Evolutionary conservation across 2,797 vertebrate genomes (phyloP).

Genomic region (Aeoliscus strigatus): DNA sequence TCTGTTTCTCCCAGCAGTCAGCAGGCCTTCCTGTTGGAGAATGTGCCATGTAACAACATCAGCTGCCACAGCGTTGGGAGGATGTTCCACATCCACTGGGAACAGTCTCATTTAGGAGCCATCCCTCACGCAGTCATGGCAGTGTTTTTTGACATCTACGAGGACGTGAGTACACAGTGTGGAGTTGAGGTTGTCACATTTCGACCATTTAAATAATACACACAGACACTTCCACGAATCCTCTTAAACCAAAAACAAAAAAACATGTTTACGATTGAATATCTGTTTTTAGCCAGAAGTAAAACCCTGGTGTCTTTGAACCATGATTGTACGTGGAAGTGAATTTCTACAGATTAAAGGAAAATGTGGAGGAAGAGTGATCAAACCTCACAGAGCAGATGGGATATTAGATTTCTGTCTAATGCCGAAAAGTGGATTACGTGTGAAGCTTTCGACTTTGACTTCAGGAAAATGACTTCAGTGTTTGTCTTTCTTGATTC

Average conservation of each 20-base stretch:
- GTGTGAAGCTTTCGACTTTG: constrained; percentile 19
- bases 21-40: constrained; percentile 91
- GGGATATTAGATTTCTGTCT: constrained; percentile 26
- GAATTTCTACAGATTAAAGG: no score
- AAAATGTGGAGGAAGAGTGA: constrained; percentile 16
- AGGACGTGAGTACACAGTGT: constrained; percentile 87
- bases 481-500: constrained; percentile 14
- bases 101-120: constrained; percentile 84
- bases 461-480: constrained; percentile 31
- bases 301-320: no score
- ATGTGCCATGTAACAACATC: constrained; percentile 79
- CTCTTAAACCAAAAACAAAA: no score
- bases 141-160: constrained; percentile 97
- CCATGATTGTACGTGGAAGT: no score
- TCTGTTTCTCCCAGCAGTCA: constrained; percentile 70
- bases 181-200: no score
- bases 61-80: constrained; percentile 76
- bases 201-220: no score
- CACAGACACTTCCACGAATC: no score
- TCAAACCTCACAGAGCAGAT: constrained; percentile 14
- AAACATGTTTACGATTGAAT: no score
- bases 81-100: constrained; percentile 91
- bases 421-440: constrained; percentile 39
- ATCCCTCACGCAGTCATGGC: constrained; percentile 83
- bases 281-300: no score